Conservation (phyloP, 1,140 invertebrate genomes). For the Drosophila aff. region DNA sequence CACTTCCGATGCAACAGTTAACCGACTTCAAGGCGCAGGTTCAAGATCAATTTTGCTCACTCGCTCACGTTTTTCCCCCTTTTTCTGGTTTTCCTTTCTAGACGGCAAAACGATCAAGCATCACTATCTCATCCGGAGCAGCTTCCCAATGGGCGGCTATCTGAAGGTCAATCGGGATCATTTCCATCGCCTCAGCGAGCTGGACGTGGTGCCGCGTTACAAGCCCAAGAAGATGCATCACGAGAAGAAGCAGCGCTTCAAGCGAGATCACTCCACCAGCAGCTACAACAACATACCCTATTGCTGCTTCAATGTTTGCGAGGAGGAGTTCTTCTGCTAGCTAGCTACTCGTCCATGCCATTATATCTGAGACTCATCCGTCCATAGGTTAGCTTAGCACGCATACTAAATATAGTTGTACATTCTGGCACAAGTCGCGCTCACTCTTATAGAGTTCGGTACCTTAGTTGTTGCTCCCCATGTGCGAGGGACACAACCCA, state of each 20-base stretch:
- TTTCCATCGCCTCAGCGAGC: conserved; percentile 57
- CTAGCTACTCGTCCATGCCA: conserved; percentile 32
- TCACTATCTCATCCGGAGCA: conserved; percentile 65
- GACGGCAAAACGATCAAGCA: conserved; percentile 61
- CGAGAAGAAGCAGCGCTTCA: conserved; percentile 66
- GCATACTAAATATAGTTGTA: conserved; percentile 5
- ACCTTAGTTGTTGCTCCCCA: conserved; percentile 50
- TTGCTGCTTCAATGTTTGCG: conserved; percentile 71
- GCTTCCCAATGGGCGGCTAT: conserved; percentile 73
- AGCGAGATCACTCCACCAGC: conserved; percentile 59
- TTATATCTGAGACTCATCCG: conserved; percentile 41
- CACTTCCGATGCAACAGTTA: conserved; percentile 69
- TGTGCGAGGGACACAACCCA: conserved; percentile 21
- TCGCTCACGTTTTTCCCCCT: conserved; percentile 17
- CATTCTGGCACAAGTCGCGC: conserved; percentile 47
- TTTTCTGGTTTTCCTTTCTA: conserved; percentile 33
- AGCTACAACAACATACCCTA: conserved; percentile 76
- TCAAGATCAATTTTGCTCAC: conserved; percentile 57
- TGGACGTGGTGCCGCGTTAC: conserved; percentile 71
- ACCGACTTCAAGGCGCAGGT: conserved; percentile 74
- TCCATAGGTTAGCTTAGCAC: conserved; percentile 46
- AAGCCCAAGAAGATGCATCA: conserved; percentile 70
- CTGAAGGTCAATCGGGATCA: conserved; percentile 72
- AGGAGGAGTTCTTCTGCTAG: conserved; percentile 82
- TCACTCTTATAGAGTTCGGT: conserved; percentile 76